A percentile compares a stretch with the other conserved stretches of the same genome.
phyloP scores from a whole-genome alignment of 2,797 vertebrate genomes.

The Siniperca obscura region DNA sequence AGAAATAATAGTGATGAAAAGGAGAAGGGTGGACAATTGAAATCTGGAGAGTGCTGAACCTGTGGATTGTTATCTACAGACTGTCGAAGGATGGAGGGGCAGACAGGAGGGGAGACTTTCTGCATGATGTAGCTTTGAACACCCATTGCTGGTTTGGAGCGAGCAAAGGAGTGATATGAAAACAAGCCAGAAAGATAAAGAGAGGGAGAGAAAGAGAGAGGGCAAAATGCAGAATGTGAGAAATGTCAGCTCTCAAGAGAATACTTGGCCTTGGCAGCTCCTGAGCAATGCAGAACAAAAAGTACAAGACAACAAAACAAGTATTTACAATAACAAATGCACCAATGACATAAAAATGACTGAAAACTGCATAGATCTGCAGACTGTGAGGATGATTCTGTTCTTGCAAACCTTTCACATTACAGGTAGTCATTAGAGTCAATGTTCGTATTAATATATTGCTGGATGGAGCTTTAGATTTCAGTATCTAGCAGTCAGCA shows the following conservation, averaged over 20 bases:
- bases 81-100: constrained; percentile 22
- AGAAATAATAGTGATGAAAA: neutral
- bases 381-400: neutral
- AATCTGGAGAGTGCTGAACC: constrained; percentile 37
- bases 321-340: constrained; percentile 35
- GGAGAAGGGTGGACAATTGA: neutral
- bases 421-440: constrained; percentile 14
- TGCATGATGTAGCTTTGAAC: constrained; percentile 60
- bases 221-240: constrained; percentile 51
- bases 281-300: constrained; percentile 55
- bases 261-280: constrained; percentile 50
- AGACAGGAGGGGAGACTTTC: constrained; percentile 41
- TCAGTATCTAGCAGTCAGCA: neutral
- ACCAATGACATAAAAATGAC: constrained; percentile 28
- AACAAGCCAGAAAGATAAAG: constrained; percentile 48
- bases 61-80: constrained; percentile 55
- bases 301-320: constrained; percentile 28
- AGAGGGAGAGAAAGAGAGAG: constrained; percentile 23
- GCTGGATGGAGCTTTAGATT: neutral
- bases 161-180: constrained; percentile 54
- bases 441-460: neutral
- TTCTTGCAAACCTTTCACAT: constrained; percentile 18
- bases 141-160: constrained; percentile 50
- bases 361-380: constrained; percentile 29
- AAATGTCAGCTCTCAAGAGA: constrained; percentile 63